Conservation (phyloP, 2,888 invertebrate species). For the Hirudinaria manillensis region DNA sequence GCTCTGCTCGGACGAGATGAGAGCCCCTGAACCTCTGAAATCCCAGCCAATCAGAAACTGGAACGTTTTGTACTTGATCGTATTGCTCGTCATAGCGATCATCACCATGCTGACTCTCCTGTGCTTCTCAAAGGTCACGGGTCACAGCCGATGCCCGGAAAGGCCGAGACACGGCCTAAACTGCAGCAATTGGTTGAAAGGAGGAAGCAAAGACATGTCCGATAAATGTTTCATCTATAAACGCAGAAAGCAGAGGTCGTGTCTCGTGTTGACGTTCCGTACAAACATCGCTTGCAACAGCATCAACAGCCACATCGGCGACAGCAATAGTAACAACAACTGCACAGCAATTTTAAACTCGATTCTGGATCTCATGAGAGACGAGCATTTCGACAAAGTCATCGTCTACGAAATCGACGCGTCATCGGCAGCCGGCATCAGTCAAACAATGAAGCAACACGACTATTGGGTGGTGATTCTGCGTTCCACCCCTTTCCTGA, state of each 20-base stretch:
- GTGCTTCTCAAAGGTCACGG: not conserved
- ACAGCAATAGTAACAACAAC: not conserved
- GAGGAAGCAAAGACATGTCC: not conserved
- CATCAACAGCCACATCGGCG: not conserved
- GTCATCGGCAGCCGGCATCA: not conserved
- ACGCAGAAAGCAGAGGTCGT: not conserved
- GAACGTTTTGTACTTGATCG: not conserved
- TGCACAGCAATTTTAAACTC: not conserved
- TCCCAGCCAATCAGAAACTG: not conserved
- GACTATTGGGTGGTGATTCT: slow-evolving; percentile 2
- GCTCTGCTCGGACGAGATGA: too few relatives aligned
- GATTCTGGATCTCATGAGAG: not conserved
- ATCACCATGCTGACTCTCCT: not conserved
- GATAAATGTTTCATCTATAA: slow-evolving; percentile 1
- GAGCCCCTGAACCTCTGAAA: too few relatives aligned
- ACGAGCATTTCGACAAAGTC: not conserved
- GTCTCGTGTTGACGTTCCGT: not conserved
- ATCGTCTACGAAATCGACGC: not conserved
- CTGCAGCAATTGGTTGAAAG: not conserved
- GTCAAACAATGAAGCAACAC: not conserved
- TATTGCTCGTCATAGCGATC: not conserved
- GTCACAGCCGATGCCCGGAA: not conserved
- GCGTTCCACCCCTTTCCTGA: not conserved
- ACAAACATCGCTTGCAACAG: not conserved
- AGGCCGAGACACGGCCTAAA: too few relatives aligned